Evolutionary conservation across 1,140 invertebrate genomes (phyloP).

Genomic region (Asbolus verrucosus): DNA sequence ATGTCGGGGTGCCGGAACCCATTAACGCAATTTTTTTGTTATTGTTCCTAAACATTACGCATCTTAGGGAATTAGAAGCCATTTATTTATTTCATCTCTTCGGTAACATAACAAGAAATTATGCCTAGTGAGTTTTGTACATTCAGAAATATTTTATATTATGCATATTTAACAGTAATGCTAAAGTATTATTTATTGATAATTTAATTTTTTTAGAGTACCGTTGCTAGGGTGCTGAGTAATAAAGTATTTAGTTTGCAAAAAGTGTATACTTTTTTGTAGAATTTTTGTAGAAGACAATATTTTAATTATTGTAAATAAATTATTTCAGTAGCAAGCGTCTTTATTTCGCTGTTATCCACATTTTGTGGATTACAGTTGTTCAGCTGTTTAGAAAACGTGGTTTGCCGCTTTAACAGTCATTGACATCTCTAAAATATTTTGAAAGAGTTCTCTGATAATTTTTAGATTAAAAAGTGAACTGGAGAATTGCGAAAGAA

Average conservation of each 20-base stretch:
- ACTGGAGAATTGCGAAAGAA: too few species aligned
- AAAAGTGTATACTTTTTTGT: slow-evolving; percentile 42
- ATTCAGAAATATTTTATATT: slow-evolving; percentile 26
- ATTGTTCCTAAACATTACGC: slow-evolving; percentile 40
- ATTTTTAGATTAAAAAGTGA: too few species aligned
- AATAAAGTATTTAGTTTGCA: slow-evolving; percentile 27
- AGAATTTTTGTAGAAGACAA: slow-evolving; percentile 30
- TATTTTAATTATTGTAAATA: slow-evolving; percentile 41
- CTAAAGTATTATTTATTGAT: slow-evolving; percentile 44
- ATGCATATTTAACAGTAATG: slow-evolving; percentile 12
- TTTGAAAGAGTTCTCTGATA: too few species aligned
- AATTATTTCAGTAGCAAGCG: slow-evolving; percentile 38
- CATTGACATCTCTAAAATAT: too few species aligned
- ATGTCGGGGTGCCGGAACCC: neutral
- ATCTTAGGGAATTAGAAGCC: slow-evolving; percentile 27
- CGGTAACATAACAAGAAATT: slow-evolving; percentile 8
- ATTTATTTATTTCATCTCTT: slow-evolving; percentile 25
- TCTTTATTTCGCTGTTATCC: neutral
- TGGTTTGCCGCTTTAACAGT: too few species aligned
- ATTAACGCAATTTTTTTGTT: slow-evolving; percentile 1
- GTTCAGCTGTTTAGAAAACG: too few species aligned
- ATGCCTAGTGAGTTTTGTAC: slow-evolving; percentile 25
- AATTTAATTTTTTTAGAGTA: slow-evolving; percentile 23
- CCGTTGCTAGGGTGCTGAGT: slow-evolving; percentile 18
- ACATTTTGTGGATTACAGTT: too few species aligned